Evolutionary conservation across 2,888 invertebrate species (phyloP), one percentile per base, ranked within the genome.

Genomic region (Anthrax anthrax): DNA sequence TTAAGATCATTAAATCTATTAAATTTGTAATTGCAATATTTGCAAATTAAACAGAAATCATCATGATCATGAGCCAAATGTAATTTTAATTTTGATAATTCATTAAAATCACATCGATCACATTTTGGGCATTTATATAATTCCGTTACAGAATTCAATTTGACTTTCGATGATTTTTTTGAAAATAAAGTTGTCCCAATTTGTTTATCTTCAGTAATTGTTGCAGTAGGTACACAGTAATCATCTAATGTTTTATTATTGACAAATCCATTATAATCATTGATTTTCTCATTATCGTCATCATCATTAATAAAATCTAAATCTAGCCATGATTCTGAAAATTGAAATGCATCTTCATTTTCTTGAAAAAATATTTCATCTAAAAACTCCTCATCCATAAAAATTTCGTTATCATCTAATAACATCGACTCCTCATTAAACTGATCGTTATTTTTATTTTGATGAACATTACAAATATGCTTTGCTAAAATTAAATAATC

Each of bases 361-460:
- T 56, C 52, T 3, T 54, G 50, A 43, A 54, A 52, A 9, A 45
- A 45, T 4, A 46, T 36, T 39, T 58, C 57, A 43, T 58, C 58
- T 8, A 58, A 47, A 43, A 58, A 58, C 37, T 58, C 58, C 45
- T 57, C 57, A 37, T 56, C 54, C 57, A 57, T 58, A 43, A 55
- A 18, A 19, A 44, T 34, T 23, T 50, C 47, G 18, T 47, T 39
- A n/a, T 42, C 42, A 16, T 36, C 34, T 16, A 17, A 5, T n/a
- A 4, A 12, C n/a, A 42, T 56, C 54, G 34, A 52, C 50, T 19
- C 55, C 53, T 10, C 52, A 48, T 18, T 55, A 51, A 38, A n/a
- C n/a, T 42, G 51, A 12, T 47, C 46, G 23, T 23, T 23, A 23
- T 23, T 23, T 6, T 23, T 23, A 23, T 23, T 23, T 16, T 32